These are phyloP conservation scores for Hoplodrina blanda DNA, from an alignment of 2,888 invertebrate genomes.

Conservation along the genomic window DNA sequence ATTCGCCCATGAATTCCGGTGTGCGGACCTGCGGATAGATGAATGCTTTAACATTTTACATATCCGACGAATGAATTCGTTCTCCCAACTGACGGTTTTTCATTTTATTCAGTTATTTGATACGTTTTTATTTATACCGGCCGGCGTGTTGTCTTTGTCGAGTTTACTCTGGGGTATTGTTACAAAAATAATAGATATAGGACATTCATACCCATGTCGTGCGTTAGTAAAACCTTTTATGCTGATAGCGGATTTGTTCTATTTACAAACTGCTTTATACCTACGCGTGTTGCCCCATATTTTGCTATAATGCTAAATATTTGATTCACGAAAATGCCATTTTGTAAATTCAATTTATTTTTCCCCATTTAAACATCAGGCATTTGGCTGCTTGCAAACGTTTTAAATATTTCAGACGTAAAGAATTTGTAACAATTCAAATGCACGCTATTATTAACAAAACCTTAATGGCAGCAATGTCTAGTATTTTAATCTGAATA, in stretches of 20 bases:
- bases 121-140: constrained; percentile 81
- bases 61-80: constrained; percentile 88
- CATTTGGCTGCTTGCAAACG: constrained; percentile 40
- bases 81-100: constrained; percentile 80
- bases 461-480: constrained; percentile 50
- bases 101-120: constrained; percentile 84
- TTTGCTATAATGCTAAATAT: constrained; percentile 35
- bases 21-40: constrained; percentile 84
- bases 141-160: constrained; percentile 71
- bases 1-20: constrained; percentile 87
- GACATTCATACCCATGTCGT: constrained; percentile 51
- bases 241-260: constrained; percentile 43
- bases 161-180: constrained; percentile 70
- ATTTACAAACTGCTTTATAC: constrained; percentile 38
- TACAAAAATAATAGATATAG: constrained; percentile 68
- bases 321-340: constrained; percentile 34
- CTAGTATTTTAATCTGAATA: constrained; percentile 68
- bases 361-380: constrained; percentile 22
- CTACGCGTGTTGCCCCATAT: constrained; percentile 32
- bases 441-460: constrained; percentile 44
- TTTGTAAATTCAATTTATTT: constrained; percentile 39
- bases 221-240: constrained; percentile 54
- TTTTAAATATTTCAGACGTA: constrained; percentile 46
- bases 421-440: constrained; percentile 39
- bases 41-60: constrained; percentile 90